Percentiles rank a stretch among this genome's conserved stretches.
Evolutionary conservation across 2,797 vertebrate genomes (phyloP).

Genomic region (Cyprinella venusta): DNA sequence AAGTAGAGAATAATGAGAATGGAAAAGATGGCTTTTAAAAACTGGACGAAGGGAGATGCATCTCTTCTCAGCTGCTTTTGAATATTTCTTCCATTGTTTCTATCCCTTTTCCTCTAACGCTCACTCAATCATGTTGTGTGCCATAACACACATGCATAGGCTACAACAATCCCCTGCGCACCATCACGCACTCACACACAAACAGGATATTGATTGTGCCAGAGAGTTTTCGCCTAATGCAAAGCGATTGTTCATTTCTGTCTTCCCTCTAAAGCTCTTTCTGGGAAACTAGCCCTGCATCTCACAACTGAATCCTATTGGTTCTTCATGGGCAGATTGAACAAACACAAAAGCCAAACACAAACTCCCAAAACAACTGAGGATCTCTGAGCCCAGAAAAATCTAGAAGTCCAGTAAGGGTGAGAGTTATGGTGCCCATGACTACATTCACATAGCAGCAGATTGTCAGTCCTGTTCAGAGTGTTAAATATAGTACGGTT

Average conservation of each 20-base stretch:
- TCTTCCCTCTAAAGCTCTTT: conserved; percentile 34
- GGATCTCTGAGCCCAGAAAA: conserved; percentile 2
- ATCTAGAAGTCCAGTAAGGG: not conserved
- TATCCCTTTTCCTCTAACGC: not conserved
- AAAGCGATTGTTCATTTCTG: conserved; percentile 6
- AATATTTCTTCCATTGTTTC: not conserved
- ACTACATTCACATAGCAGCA: conserved; percentile 6
- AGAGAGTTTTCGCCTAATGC: conserved; percentile 40
- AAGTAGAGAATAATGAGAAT: conserved; percentile 23
- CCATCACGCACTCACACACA: conserved; percentile 13
- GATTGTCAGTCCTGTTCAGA: not conserved
- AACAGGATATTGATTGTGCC: conserved; percentile 23
- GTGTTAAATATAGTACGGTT: not conserved
- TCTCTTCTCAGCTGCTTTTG: not conserved
- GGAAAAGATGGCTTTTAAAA: conserved; percentile 32
- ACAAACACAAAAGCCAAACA: conserved; percentile 35
- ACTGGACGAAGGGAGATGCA: conserved; percentile 4
- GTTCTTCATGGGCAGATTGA: conserved; percentile 4
- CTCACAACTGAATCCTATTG: conserved; percentile 1
- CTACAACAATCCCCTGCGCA: not conserved
- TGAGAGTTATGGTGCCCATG: not conserved
- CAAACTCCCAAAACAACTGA: conserved; percentile 5
- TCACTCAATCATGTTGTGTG: conserved; percentile 1
- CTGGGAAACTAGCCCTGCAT: conserved; percentile 35
- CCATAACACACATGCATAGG: too few species aligned